Base-by-base conservation (phyloP, 2,113 vertebrate species). In the Macquaria australasica region DNA sequence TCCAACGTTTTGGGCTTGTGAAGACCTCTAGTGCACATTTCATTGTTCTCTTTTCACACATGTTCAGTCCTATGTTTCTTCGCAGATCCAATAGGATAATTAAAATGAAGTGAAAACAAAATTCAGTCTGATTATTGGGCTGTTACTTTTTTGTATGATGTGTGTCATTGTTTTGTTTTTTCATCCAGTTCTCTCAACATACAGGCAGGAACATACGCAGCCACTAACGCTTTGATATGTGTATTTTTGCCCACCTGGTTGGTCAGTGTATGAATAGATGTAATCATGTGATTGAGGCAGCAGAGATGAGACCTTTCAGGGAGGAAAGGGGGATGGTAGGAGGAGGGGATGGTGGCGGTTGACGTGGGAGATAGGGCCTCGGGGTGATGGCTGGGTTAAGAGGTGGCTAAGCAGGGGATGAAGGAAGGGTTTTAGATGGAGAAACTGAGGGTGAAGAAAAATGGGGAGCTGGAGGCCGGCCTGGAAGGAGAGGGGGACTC, bases 381-480 rank as follows among this genome's bases (percentile, higher is more conserved):
- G 6, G 68, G 78, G 79, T 77, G 79, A 18, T 67, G 77, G 67
- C 6, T 48, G 62, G 82, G 55, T 78, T 78, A 70, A 83, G 63
- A 83, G 76, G 62, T 31, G 60, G 69, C 51, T 59, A 74, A 77
- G 56, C 50, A 73, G 64, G 23, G 60, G 58, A 77, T 77, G 78
- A 77, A 82, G 78, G 50, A 81, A 84, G 15, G 0, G 23, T 70
- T 83, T 81, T 41, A 60, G 64, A 76, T 77, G 31, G 64, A 67
- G 81, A 81, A 55, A 51, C 34, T 51, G 15, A 20, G 2, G 8
- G 67, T 31, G 58, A 25, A 55, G 53, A 58, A 37, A 77, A 39
- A 56, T 45, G 51, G 18, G 62, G 39, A 53, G 76, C 79, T 56
- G 64, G 58, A 79, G 53, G 51, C 28, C 45, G 8, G 31, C 23